Conservation (phyloP, 2,888 invertebrate species). For the Habrosyne pyritoides region DNA sequence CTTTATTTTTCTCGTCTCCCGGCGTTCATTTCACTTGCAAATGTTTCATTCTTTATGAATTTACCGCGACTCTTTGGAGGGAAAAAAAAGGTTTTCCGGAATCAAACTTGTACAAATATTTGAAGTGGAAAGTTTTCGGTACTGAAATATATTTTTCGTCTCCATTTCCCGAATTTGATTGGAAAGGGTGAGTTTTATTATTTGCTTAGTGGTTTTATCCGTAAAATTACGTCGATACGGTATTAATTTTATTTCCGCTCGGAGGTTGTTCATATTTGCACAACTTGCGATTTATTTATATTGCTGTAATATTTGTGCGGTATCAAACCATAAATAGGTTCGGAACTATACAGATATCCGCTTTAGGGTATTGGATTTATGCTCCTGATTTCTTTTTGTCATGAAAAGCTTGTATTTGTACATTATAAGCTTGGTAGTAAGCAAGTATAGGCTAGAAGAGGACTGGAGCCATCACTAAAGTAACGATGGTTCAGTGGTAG, state of each 20-base stretch:
- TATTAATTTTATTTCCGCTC: slow-evolving; percentile 2
- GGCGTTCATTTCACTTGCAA: slow-evolving; percentile 77
- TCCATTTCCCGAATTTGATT: slow-evolving; percentile 39
- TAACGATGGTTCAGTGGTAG: no score
- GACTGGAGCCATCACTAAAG: no score
- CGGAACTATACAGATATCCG: no score
- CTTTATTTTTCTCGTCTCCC: slow-evolving; percentile 69
- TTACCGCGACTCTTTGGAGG: slow-evolving; percentile 55
- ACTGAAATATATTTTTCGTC: slow-evolving; percentile 17
- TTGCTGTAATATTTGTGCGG: no score
- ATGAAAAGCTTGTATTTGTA: no score
- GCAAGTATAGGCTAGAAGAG: no score
- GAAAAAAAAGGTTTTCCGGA: slow-evolving; percentile 57
- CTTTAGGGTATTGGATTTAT: no score
- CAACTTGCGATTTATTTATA: background rate
- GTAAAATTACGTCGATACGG: background rate
- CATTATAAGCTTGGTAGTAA: no score
- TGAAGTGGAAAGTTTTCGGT: slow-evolving; percentile 53
- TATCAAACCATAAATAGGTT: no score
- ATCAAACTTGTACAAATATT: slow-evolving; percentile 69
- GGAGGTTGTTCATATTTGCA: background rate
- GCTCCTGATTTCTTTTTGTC: no score
- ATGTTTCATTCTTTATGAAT: slow-evolving; percentile 75
- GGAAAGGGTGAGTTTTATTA: slow-evolving; percentile 22
- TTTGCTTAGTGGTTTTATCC: slow-evolving; percentile 8